Evolutionary conservation across 2,797 vertebrate species (phyloP).

Genomic region (Characodon lateralis): DNA sequence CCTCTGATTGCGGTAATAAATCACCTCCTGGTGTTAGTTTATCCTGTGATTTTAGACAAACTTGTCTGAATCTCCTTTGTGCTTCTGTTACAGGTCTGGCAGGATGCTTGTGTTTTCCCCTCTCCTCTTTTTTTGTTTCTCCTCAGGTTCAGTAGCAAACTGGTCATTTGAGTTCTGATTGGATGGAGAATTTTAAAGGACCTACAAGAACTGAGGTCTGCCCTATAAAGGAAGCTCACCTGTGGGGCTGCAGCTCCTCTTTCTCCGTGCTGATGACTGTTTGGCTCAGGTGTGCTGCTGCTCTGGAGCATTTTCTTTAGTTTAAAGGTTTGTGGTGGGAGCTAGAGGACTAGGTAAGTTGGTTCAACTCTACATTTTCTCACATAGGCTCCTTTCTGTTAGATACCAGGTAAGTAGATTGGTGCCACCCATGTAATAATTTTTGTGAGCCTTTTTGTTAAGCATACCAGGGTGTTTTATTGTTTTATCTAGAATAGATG

Average conservation of each 20-base stretch:
- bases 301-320: not conserved
- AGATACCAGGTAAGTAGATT: not conserved
- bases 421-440: not conserved
- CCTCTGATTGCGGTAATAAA: no score
- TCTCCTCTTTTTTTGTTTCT: not conserved
- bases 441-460: not conserved
- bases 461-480: not conserved
- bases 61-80: no score
- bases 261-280: not conserved
- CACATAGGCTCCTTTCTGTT: not conserved
- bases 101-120: not conserved
- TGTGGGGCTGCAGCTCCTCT: not conserved
- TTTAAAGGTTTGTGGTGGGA: not conserved
- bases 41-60: no score
- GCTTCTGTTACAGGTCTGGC: not conserved
- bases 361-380: not conserved
- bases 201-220: not conserved
- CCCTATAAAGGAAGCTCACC: not conserved
- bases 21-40: no score
- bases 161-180: not conserved
- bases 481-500: not conserved
- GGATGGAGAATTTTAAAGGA: not conserved
- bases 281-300: not conserved
- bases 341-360: not conserved
- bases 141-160: not conserved